Base-by-base conservation (phyloP, 2,113 vertebrate species). In the Malurus alboscapulatus region DNA sequence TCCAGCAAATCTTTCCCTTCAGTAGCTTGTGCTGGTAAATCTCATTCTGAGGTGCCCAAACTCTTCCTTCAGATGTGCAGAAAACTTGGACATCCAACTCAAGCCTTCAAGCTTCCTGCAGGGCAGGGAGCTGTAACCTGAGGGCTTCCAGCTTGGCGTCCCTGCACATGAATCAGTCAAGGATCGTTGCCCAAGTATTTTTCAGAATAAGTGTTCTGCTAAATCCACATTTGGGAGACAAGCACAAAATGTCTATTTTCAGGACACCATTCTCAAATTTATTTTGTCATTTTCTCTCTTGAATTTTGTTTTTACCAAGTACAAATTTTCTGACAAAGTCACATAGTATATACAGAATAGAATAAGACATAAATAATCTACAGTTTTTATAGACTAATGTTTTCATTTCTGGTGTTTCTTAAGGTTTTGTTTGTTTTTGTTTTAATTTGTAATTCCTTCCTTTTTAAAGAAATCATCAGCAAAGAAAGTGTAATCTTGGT, bases 161-260 rank as follows among this genome's bases (percentile, higher is more conserved):
- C 62, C n/a, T 25, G 9, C 14, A 9, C 13, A 8, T 7, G 13
- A 51, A 18, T 30, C 9, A 19, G 18, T 87, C 9, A 10, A 29
- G 24, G 38, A 26, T 71, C 0, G 0, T 51, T 0, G 2, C 38
- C 7, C 3, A 2, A 6, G 17, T 42, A 3, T 27, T 74, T 72
- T 82, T 42, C 48, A 62, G 38, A 36, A 40, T 20, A 59, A 45
- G 7, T 5, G 1, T 55, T 88, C 22, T 75, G 36, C 32, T 48
- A 38, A 72, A 19, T 40, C 20, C 29, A 14, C 62, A 21, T 69
- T 75, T 74, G 75, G 50, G 30, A 68, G 29, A 45, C 5, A 94
- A 81, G 68, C 25, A 30, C 45, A 84, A 58, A 84, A 91, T 85
- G 75, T 29, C 48, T 63, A 3, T 22, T 84, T 87, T 88, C 51